Evolutionary conservation across 2,888 invertebrate genomes (phyloP).

Genomic region (Cetonia aurata): DNA sequence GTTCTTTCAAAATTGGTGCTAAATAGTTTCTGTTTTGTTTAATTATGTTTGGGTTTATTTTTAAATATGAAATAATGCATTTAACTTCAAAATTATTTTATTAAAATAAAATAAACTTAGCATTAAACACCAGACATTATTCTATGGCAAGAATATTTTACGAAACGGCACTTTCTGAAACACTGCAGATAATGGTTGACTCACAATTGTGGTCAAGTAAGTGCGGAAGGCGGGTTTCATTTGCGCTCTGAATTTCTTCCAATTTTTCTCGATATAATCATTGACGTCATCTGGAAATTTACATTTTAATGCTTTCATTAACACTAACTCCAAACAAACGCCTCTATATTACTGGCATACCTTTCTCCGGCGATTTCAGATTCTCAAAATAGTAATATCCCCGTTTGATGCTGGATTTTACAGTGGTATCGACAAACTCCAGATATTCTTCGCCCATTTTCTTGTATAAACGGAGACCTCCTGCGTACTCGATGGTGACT

Average conservation of each 20-base stretch:
- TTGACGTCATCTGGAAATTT: not conserved
- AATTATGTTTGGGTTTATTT: too few relatives aligned
- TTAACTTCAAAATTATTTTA: too few relatives aligned
- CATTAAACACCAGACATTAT: too few relatives aligned
- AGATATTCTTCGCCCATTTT: not conserved
- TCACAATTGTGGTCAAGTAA: slow-evolving; percentile 21
- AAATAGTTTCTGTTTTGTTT: too few relatives aligned
- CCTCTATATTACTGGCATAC: not conserved
- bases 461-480: not conserved
- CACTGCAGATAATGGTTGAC: not conserved
- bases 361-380: not conserved
- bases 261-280: slow-evolving; percentile 7
- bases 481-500: not conserved
- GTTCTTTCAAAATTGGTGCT: too few relatives aligned
- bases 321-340: not conserved
- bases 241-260: not conserved
- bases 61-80: too few relatives aligned
- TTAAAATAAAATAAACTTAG: too few relatives aligned
- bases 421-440: not conserved
- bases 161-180: slow-evolving; percentile 20
- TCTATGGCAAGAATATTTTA: not conserved
- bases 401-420: not conserved
- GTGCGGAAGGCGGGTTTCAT: not conserved
- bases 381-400: slow-evolving; percentile 1
- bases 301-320: too few relatives aligned